Evolutionary conservation across 2,888 invertebrate genomes (phyloP), one percentile per base, ranked within the genome.

Genomic region (Ommatoiulus sabulosus): DNA sequence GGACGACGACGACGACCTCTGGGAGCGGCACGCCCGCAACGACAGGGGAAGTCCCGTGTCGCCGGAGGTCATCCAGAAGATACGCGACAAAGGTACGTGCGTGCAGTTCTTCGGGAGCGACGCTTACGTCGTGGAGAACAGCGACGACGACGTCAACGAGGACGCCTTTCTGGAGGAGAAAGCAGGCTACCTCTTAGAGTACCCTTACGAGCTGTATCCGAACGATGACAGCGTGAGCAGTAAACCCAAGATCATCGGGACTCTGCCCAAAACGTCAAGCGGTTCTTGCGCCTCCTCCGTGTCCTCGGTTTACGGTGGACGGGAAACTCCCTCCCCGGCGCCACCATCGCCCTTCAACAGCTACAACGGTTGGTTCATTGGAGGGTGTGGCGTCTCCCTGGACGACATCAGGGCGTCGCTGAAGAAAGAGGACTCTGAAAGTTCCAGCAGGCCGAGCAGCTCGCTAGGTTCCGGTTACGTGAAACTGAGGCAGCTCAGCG

Each of bases 51-150:
- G 90, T 52, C 90, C 89, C 0, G 89, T 93, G 0, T 92, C 94
- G 0, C 93, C 93, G 91, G 97, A 97, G 91, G 96, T 97, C 89
- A 93, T 97, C 89, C 95, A 96, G 92, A 97, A 97, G 93, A 97
- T 97, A 91, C 94, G 97, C 90, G 97, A 97, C 91, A 96, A 95
- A 92, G 97, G 97, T n/a, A 97, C 97, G 8, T 96, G 97, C 43
- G 95, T 97, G 10, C 97, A 97, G 7, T 97, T 97, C 92, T 97
- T 97, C 91, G 97, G 97, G 1, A 97, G 97, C 7, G 95, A 96
- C 92, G 96, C 97, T 86, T 94, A 97, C 48, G 95, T 95, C 91
- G 95, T 92, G 0, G 92, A 95, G 90, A 95, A 95, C 92, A 94
- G 94, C 80, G 72, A 86, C 12, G 88, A 89, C 8, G 86, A 88